These are phyloP conservation scores for Pemphredon lugubris DNA, from an alignment of 2,888 invertebrate species.

Conservation along the genomic window DNA sequence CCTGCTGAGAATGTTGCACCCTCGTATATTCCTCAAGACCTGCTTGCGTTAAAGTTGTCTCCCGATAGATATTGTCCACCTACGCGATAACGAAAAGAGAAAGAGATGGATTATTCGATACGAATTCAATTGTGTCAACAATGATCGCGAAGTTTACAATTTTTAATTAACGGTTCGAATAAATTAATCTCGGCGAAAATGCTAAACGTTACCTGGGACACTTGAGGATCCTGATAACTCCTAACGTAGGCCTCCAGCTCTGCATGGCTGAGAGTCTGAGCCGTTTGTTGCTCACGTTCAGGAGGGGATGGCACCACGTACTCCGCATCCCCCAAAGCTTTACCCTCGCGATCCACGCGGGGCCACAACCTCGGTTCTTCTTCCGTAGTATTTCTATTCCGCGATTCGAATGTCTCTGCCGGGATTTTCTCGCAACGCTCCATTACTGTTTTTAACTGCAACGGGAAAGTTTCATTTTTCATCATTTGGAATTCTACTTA, in stretches of 20 bases:
- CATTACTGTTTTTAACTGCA: constrained; percentile 87
- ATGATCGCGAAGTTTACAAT: too few species aligned
- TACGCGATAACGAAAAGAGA: too few species aligned
- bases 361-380: constrained; percentile 82
- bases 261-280: constrained; percentile 84
- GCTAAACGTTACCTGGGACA: constrained; percentile 79
- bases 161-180: too few species aligned
- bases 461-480: too few species aligned
- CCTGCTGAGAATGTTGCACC: constrained; percentile 86
- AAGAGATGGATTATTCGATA: too few species aligned
- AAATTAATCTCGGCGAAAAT: too few species aligned
- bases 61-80: constrained; percentile 78
- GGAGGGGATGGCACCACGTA: constrained; percentile 88
- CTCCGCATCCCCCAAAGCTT: constrained; percentile 84
- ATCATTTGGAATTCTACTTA: not conserved
- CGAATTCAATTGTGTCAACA: too few species aligned
- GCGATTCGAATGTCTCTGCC: constrained; percentile 83
- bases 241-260: constrained; percentile 88
- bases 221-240: constrained; percentile 83
- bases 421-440: constrained; percentile 86
- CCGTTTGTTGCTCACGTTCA: constrained; percentile 83
- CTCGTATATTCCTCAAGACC: constrained; percentile 82
- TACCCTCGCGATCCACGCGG: constrained; percentile 85
- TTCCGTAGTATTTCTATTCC: constrained; percentile 76
- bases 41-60: constrained; percentile 79